Evolutionary conservation across 2,113 vertebrate species (phyloP).

Genomic region (Sminthopsis crassicaudata): DNA sequence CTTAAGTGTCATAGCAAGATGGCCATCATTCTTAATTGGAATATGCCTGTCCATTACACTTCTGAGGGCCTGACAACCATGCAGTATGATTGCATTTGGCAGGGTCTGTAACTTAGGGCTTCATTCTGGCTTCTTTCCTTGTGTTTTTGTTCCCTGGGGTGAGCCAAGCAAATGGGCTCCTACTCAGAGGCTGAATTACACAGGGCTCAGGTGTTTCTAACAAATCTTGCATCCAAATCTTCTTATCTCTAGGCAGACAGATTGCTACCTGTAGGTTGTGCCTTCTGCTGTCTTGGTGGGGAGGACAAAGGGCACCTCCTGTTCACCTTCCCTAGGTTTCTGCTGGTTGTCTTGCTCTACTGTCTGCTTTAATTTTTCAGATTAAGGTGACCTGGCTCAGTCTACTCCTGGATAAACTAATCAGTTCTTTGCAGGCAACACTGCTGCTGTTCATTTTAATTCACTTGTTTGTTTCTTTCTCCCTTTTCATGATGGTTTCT

Average conservation of each 20-base stretch:
- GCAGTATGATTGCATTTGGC: not conserved
- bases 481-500: not conserved
- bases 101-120: not conserved
- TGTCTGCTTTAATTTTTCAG: constrained; percentile 11
- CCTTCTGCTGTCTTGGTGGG: not conserved
- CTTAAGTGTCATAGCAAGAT: not conserved
- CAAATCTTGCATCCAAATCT: not conserved
- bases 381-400: not conserved
- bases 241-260: constrained; percentile 19
- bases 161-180: not conserved
- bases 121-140: not conserved
- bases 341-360: not conserved
- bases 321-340: not conserved
- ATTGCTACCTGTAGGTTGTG: constrained; percentile 20
- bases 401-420: not conserved
- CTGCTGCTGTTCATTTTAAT: not conserved
- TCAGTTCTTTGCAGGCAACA: constrained; percentile 6
- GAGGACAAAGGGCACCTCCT: not conserved
- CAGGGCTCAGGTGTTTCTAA: constrained; percentile 4
- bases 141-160: not conserved
- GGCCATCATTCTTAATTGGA: not conserved
- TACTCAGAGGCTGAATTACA: not conserved
- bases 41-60: not conserved
- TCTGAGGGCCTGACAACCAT: not conserved
- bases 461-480: not conserved